Evolutionary conservation across 92 coral and sea anemone genomes (phyloP), one percentile per base, ranked within the genome.

Genomic region (Anthopleura xanthogrammica): DNA sequence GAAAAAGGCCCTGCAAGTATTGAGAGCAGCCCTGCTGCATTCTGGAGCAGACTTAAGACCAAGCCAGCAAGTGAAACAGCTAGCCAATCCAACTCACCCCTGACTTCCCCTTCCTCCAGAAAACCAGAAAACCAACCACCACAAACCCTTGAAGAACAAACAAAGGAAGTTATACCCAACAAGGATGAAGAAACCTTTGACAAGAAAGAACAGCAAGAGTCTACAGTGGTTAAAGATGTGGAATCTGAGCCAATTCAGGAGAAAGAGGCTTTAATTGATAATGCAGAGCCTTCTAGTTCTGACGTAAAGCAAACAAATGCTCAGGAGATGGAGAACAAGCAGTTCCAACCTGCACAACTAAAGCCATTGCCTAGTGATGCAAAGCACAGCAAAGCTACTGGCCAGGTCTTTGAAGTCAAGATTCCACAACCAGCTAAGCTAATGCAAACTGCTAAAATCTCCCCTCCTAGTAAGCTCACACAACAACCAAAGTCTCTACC

Each of bases 21-120:
- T n/a, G 91, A 85, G 52, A 88, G 78, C 82, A 79, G 64, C 52
- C 89, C 94, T 39, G 94, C 94, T 7, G 89, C 74, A 66, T 88
- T 91, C 81, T 91, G 94, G 94, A 91, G 94, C 52, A 85, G 89
- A 9, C 52, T 91, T 74, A 86, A 72, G 57, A 46, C 76, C 43
- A 80, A 86, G 48, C 79, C 52, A 57, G 46, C 76, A 0, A 70
- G 16, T 36, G 78, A 68, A 71, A 24, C 54, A 50, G n/a, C 82
- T 50, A 71, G 41, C 60, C 41, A 42, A n/a, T 43, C 79, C 1
- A 72, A 19, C 12, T 62, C 80, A 80, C 41, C 85, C 5, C 17
- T n/a, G 9, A 68, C 60, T 55, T 65, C 85, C 36, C 76, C 89
- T 60, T 54, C 70, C 36, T 48, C 83, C 29, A 60, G 77, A 48